Evolutionary conservation across 2,113 vertebrate species (phyloP).

Genomic region (Calypte anna): DNA sequence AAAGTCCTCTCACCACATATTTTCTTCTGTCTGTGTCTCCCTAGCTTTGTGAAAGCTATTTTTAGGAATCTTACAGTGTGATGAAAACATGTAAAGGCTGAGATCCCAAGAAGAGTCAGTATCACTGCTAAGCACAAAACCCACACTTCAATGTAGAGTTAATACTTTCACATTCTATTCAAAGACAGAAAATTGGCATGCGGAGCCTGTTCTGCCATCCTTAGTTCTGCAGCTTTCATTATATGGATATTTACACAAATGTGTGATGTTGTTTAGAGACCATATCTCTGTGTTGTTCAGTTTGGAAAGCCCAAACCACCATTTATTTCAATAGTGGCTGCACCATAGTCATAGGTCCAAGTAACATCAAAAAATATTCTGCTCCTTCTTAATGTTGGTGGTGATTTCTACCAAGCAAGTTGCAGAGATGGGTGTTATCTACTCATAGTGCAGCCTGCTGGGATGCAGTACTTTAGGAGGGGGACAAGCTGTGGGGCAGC

Average conservation of each 20-base stretch:
- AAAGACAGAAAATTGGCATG: background rate
- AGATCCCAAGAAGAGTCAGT: background rate
- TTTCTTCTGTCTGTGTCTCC: background rate
- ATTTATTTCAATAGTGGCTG: background rate
- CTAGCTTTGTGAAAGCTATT: background rate
- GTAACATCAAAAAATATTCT: background rate
- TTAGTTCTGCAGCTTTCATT: background rate
- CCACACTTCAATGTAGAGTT: background rate
- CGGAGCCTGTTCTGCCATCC: background rate
- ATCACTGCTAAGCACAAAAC: background rate
- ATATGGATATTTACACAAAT: background rate
- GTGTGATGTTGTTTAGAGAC: background rate
- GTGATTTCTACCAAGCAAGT: background rate
- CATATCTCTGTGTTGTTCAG: background rate
- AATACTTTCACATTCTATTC: background rate
- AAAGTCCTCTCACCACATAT: background rate
- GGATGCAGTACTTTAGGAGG: background rate
- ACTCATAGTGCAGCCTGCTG: background rate
- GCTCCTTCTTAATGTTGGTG: background rate
- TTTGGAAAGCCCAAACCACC: background rate
- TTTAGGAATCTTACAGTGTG: background rate
- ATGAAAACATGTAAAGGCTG: background rate
- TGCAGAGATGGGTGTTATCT: background rate
- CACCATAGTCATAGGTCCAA: background rate
- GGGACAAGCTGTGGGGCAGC: background rate